These are phyloP conservation scores for Whitmania pigra DNA, from an alignment of 1,140 invertebrate genomes.

Conservation along the genomic window DNA sequence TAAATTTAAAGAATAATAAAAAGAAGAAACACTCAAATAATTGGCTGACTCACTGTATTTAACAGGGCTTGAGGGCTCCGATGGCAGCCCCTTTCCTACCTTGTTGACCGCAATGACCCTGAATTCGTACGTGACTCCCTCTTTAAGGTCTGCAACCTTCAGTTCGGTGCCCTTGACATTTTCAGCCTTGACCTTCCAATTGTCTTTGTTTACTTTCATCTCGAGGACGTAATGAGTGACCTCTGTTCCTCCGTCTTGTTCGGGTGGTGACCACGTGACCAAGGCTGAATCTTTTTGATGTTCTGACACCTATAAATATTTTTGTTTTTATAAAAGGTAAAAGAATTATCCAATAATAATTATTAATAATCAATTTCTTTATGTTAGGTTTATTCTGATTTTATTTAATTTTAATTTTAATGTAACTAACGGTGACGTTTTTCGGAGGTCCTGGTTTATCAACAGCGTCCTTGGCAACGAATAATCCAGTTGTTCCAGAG, in stretches of 20 bases:
- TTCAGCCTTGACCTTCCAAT: slow-evolving; percentile 34
- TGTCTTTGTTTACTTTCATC: slow-evolving; percentile 70
- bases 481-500: slow-evolving; percentile 70
- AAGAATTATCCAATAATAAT: too few species aligned
- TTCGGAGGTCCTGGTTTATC: slow-evolving; percentile 45
- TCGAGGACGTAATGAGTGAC: slow-evolving; percentile 92
- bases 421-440: slow-evolving; percentile 14
- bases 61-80: slow-evolving; percentile 64
- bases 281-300: slow-evolving; percentile 80
- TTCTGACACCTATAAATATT: slow-evolving; percentile 56
- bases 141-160: slow-evolving; percentile 55
- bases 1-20: background rate
- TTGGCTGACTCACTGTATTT: slow-evolving; percentile 22
- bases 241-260: slow-evolving; percentile 75
- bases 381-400: background rate
- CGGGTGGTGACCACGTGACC: slow-evolving; percentile 78
- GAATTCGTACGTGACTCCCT: slow-evolving; percentile 93
- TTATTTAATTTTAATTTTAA: background rate
- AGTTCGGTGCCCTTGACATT: slow-evolving; percentile 55
- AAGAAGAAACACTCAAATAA: background rate
- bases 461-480: slow-evolving; percentile 86
- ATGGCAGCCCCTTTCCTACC: slow-evolving; percentile 81
- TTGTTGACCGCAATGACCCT: slow-evolving; percentile 91
- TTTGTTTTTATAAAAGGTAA: too few species aligned
- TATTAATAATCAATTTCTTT: background rate